Percentiles rank a stretch among this genome's conserved stretches.
Evolutionary conservation across 2,113 vertebrate species (phyloP).

Genomic region (Macheiramphus alcinus): DNA sequence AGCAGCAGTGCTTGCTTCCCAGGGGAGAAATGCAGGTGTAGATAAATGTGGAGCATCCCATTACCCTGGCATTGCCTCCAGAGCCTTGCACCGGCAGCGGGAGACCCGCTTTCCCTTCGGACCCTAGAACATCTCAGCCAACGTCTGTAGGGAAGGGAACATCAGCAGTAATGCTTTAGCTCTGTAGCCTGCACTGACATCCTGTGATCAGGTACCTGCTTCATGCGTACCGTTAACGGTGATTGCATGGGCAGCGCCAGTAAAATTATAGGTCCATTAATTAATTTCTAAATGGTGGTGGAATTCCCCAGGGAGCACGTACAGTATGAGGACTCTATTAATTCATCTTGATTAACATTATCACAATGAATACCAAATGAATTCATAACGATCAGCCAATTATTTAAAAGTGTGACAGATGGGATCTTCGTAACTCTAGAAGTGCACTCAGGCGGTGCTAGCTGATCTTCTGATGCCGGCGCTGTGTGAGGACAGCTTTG

Average conservation of each 20-base stretch:
- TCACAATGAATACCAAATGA: slow-evolving; percentile 60
- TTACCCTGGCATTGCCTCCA: not conserved
- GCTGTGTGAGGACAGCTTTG: not conserved
- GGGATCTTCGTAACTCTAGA: not conserved
- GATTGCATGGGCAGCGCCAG: slow-evolving; percentile 25
- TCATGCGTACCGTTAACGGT: rapidly evolving
- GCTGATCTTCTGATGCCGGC: not conserved
- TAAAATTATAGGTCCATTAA: slow-evolving; percentile 44
- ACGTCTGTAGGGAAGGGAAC: not conserved
- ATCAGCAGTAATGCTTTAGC: not conserved
- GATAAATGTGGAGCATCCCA: not conserved
- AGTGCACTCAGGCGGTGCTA: not conserved
- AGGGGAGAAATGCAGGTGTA: not conserved
- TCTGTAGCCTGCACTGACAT: not conserved
- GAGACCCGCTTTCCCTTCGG: not conserved
- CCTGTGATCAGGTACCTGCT: not conserved
- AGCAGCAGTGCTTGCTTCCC: not conserved
- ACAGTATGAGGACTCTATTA: slow-evolving; percentile 47
- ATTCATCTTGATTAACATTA: slow-evolving; percentile 65
- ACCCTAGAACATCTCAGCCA: not conserved
- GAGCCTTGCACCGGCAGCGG: not conserved
- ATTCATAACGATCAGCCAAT: slow-evolving; percentile 50
- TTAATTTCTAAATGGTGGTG: slow-evolving; percentile 30
- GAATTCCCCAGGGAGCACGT: slow-evolving; percentile 6
- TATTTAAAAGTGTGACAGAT: slow-evolving; percentile 63